A percentile compares a stretch with the other conserved stretches of the same genome.
Evolutionary conservation across 2,888 invertebrate genomes (phyloP).

Genomic region (Anodontia alba): DNA sequence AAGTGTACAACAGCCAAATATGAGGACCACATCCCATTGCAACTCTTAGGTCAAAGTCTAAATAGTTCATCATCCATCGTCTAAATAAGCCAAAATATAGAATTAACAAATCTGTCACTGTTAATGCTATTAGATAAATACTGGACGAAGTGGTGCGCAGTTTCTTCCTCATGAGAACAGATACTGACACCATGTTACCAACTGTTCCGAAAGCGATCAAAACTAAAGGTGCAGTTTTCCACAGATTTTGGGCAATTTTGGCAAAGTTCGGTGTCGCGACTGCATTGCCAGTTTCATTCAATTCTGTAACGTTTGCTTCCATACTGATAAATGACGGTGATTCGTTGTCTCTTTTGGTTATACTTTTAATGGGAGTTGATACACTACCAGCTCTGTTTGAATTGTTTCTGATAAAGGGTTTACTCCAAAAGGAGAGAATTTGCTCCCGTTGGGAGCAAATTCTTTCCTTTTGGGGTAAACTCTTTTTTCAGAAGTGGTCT

Average conservation of each 20-base stretch:
- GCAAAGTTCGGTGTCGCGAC: not conserved
- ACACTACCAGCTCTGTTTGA: too few species aligned
- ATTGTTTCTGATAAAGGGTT: too few species aligned
- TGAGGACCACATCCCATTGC: conserved; percentile 6
- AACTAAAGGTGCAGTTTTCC: not conserved
- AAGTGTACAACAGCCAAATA: conserved; percentile 5
- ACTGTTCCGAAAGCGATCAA: not conserved
- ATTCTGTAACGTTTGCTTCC: not conserved
- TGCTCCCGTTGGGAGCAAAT: too few species aligned
- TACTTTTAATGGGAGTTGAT: too few species aligned
- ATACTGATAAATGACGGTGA: too few species aligned
- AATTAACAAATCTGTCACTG: not conserved
- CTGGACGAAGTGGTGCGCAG: not conserved
- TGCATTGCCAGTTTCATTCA: not conserved
- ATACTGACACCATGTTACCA: not conserved
- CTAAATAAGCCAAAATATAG: not conserved
- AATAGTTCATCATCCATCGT: not conserved
- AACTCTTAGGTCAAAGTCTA: not conserved
- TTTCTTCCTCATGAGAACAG: not conserved
- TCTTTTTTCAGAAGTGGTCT: too few species aligned
- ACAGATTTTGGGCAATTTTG: not conserved
- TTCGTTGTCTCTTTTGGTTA: too few species aligned
- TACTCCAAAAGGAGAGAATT: too few species aligned
- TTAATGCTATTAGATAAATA: not conserved
- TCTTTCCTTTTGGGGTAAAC: too few species aligned